Evolutionary conservation across 2,113 vertebrate species (phyloP).

Genomic region (Paracanthobrama guichenoti): DNA sequence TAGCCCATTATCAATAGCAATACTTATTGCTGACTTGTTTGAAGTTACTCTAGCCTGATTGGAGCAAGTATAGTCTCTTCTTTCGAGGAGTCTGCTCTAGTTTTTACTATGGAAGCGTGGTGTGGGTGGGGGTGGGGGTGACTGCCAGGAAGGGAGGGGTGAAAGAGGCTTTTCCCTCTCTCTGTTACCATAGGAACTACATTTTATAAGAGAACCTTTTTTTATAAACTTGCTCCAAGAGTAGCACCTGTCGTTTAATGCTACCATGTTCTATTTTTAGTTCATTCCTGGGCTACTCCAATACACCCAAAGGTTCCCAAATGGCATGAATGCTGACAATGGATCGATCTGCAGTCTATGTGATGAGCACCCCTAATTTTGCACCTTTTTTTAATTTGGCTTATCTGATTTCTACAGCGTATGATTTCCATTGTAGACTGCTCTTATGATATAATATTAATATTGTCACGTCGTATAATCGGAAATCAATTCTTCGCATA

Average conservation of each 20-base stretch:
- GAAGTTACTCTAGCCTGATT: neutral
- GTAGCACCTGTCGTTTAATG: conserved; percentile 13
- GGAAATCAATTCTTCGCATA: neutral
- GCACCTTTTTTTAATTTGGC: conserved; percentile 2
- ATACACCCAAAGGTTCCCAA: neutral
- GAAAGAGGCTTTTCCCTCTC: conserved; percentile 64
- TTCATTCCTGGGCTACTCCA: neutral
- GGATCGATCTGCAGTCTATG: conserved; percentile 18
- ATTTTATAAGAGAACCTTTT: conserved; percentile 54
- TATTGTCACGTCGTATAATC: neutral
- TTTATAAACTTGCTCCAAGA: conserved; percentile 56
- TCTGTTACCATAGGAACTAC: conserved; percentile 68
- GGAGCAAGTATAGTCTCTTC: neutral
- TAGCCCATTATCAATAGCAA: neutral
- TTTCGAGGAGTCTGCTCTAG: conserved; percentile 38
- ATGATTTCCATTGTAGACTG: neutral
- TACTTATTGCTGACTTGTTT: neutral
- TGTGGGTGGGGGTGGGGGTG: conserved; percentile 56
- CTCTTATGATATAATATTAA: neutral
- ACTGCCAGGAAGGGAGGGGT: conserved; percentile 51
- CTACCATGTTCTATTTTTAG: neutral
- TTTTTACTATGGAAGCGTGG: conserved; percentile 44
- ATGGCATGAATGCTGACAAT: conserved; percentile 24
- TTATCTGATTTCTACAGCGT: neutral
- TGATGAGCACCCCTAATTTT: neutral